Percentiles rank a stretch among this genome's conserved stretches.
phyloP scores from a whole-genome alignment of 1,140 invertebrate species.

The Lamellibrachia luymesi region DNA sequence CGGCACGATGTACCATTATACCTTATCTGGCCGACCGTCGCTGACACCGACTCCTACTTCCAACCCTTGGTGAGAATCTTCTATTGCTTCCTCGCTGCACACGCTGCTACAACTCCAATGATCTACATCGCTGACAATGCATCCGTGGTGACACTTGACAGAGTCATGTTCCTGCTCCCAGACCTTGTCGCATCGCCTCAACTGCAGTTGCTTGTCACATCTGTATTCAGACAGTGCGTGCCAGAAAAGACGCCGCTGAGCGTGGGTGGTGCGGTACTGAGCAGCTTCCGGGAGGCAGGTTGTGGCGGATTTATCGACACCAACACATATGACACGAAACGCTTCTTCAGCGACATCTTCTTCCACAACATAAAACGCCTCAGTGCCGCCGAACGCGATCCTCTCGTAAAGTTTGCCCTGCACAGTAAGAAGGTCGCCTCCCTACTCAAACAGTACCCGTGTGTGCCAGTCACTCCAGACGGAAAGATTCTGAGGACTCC shows the following conservation, averaged over 20 bases:
- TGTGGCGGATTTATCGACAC: neutral
- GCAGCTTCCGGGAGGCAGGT: constrained; percentile 10
- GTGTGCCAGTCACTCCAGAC: constrained; percentile 29
- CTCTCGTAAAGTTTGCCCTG: constrained; percentile 24
- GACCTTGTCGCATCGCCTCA: neutral
- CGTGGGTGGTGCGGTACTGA: constrained; percentile 13
- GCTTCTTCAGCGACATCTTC: constrained; percentile 28
- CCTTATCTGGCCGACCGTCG: constrained; percentile 22
- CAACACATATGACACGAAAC: constrained; percentile 14
- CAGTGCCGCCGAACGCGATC: constrained; percentile 9
- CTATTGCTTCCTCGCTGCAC: constrained; percentile 11
- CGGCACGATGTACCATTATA: constrained; percentile 17
- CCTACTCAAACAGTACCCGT: constrained; percentile 21
- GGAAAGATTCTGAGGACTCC: constrained; percentile 20
- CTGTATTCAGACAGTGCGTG: neutral
- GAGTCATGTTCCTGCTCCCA: neutral
- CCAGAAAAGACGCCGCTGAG: neutral
- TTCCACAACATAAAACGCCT: constrained; percentile 22
- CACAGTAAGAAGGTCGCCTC: neutral
- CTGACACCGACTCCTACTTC: neutral
- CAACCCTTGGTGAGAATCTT: constrained; percentile 16
- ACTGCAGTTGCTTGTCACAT: neutral
- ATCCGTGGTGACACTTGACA: neutral
- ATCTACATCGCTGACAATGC: constrained; percentile 16
- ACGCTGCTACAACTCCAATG: neutral